Evolutionary conservation across 2,888 invertebrate genomes (phyloP), one percentile per base, ranked within the genome.

Genomic region (Apamea sordens): DNA sequence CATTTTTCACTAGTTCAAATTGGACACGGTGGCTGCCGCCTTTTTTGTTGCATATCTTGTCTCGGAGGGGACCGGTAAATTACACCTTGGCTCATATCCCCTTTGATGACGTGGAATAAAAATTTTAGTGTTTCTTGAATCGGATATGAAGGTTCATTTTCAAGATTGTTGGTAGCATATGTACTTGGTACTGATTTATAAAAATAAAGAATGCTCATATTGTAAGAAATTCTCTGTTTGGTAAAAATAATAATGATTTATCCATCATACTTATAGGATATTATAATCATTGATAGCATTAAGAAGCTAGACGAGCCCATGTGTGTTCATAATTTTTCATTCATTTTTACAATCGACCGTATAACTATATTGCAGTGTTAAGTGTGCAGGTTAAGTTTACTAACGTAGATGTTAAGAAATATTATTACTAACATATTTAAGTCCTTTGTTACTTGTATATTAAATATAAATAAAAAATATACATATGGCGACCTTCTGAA

Each of bases 1-100:
- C 95, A 95, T 95, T 95, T 95, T 95, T 95, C 95, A 95, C 95
- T 93, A 93, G 93, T 93, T 92, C 93, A 93, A 94, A 95, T 96
- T 95, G 94, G 95, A 94, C 92, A 93, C 93, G 95, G 93, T 92
- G 93, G 92, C 90, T 92, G 92, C 91, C 90, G 83, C 86, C 88
- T 93, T 94, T 94, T 95, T 95, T 95, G 93, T 91, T 93, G 94
- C 93, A 93, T 93, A 88, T 88, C 86, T 85, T 87, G 76, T 63
- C 76, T 84, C 80, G 90, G 92, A 92, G 91, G 89, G 89, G 89
- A 86, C 85, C 89, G 91, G 91, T 93, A 94, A 94, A 95, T 94
- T 95, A 95, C 92, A 94, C 92, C 93, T 91, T 90, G 87, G 85
- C 81, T 86, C 83, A 80, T 80, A 82, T 86, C 82, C 82, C 88